Conservation (phyloP, 2,888 invertebrate genomes). For the Harpalus rufipes region DNA sequence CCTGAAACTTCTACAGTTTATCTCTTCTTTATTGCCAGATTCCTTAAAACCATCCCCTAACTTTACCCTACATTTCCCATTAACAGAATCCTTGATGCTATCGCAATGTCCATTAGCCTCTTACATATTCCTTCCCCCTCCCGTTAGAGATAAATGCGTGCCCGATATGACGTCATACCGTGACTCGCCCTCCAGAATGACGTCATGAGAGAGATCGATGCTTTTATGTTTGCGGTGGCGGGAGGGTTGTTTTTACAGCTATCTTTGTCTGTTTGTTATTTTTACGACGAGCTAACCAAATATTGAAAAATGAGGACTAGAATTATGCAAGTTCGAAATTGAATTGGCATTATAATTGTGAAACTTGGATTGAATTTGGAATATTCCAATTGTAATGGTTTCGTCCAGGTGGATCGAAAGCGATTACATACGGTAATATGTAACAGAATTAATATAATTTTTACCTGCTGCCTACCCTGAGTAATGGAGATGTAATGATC, state of each 20-base stretch:
- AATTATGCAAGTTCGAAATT: constrained; percentile 6
- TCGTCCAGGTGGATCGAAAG: neutral
- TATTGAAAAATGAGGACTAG: constrained; percentile 38
- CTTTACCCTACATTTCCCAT: neutral
- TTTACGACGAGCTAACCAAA: constrained; percentile 19
- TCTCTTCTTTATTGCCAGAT: neutral
- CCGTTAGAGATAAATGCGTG: constrained; percentile 21
- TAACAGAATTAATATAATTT: neutral
- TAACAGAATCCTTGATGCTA: neutral
- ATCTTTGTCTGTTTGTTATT: constrained; percentile 44
- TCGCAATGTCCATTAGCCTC: neutral
- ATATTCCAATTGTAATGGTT: neutral
- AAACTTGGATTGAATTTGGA: neutral
- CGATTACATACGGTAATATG: neutral
- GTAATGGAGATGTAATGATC: no score
- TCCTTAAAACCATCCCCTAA: neutral
- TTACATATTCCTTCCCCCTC: neutral
- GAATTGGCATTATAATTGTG: constrained; percentile 19
- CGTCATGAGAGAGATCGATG: constrained; percentile 62
- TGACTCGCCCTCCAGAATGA: constrained; percentile 58
- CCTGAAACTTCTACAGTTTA: constrained; percentile 37
- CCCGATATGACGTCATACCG: constrained; percentile 56
- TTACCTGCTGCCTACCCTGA: no score
- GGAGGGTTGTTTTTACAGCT: constrained; percentile 28
- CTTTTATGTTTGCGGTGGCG: constrained; percentile 32